A percentile compares a stretch with the other conserved stretches of the same genome.
These are phyloP conservation scores for Pristionchus maxplancki DNA, from an alignment of 2,888 invertebrate genomes.

Conservation along the genomic window DNA sequence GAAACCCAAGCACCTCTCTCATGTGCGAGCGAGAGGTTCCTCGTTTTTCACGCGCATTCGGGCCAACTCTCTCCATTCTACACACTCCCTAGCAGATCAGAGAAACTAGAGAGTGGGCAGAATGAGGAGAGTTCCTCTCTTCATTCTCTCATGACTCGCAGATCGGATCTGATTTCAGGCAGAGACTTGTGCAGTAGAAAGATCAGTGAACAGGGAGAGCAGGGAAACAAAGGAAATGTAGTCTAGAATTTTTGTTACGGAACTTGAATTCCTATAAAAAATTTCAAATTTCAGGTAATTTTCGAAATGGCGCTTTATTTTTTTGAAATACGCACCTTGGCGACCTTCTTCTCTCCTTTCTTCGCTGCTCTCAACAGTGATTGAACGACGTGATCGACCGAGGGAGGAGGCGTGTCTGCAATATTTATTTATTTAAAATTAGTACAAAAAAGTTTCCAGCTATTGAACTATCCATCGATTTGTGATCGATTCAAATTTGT, in stretches of 20 bases:
- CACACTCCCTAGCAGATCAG: too few relatives aligned
- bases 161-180: constrained; percentile 21
- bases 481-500: too few relatives aligned
- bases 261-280: too few relatives aligned
- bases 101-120: neutral
- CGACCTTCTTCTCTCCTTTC: neutral
- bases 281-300: too few relatives aligned
- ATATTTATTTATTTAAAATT: too few relatives aligned
- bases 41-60: neutral
- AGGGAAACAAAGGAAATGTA: neutral
- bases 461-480: too few relatives aligned
- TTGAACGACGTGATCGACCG: constrained; percentile 40
- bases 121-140: neutral
- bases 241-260: neutral
- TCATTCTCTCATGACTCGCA: constrained; percentile 20
- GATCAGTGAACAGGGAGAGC: neutral
- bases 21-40: neutral
- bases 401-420: constrained; percentile 46
- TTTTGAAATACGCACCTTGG: neutral
- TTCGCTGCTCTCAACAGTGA: constrained; percentile 33
- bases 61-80: too few relatives aligned
- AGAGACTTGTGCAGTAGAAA: neutral
- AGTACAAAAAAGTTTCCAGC: too few relatives aligned
- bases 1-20: neutral
- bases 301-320: too few relatives aligned